Conservation (phyloP, 2,797 vertebrate genomes). For the Aotus griseimembra region DNA sequence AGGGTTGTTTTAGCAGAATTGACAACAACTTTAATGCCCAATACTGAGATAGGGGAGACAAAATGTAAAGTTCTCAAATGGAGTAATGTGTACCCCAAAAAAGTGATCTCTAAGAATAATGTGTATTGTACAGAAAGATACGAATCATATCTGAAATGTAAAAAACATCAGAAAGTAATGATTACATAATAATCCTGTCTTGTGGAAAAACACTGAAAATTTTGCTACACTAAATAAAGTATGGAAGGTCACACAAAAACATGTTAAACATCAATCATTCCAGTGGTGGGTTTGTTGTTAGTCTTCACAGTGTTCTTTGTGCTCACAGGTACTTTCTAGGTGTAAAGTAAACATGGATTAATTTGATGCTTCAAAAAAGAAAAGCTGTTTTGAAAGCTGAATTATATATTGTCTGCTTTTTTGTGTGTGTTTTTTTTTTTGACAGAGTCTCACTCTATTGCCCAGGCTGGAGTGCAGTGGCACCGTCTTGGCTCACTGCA, state of each 20-base stretch:
- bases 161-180: background rate
- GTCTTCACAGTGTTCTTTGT: fast-evolving
- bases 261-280: background rate
- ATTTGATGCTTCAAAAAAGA: no score
- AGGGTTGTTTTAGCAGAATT: background rate
- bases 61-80: background rate
- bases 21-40: background rate
- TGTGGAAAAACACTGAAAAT: background rate
- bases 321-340: background rate
- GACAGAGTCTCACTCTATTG: background rate
- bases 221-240: background rate
- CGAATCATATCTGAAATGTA: background rate
- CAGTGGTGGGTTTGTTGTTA: background rate
- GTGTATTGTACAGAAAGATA: background rate
- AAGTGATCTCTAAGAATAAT: no score
- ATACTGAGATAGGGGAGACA: background rate
- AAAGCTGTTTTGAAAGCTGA: background rate
- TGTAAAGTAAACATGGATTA: background rate
- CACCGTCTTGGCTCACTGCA: background rate
- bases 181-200: background rate
- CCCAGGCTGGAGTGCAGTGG: background rate
- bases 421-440: no score
- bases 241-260: background rate
- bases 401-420: background rate
- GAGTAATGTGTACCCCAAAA: background rate